These are phyloP conservation scores for Macrobrachium rosenbergii DNA, from an alignment of 1,140 invertebrate genomes.

Conservation along the genomic window DNA sequence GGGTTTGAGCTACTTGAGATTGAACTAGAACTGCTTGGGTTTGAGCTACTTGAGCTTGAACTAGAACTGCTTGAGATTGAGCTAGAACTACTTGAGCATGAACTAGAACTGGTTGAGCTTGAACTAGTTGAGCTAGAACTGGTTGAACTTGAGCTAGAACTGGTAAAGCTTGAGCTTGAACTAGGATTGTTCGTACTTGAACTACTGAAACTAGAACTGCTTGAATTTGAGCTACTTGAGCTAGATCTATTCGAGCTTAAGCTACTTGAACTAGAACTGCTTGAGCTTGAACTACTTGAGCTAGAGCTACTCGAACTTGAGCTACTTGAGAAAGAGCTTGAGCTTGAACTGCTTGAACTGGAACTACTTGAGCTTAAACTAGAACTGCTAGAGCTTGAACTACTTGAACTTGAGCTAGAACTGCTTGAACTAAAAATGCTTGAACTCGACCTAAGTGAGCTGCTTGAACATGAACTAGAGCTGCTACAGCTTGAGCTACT, in stretches of 20 bases:
- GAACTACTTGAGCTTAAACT: conserved; percentile 18
- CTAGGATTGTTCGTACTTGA: conserved; percentile 7
- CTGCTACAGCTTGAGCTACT: conserved; percentile 1
- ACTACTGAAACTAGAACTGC: neutral
- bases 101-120: neutral
- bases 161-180: conserved; percentile 3
- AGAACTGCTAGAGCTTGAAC: neutral
- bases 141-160: neutral
- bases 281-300: conserved; percentile 5
- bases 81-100: neutral
- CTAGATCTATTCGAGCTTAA: conserved; percentile 12
- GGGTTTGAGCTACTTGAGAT: neutral
- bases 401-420: neutral
- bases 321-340: too few relatives aligned
- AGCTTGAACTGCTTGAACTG: conserved; percentile 20
- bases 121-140: neutral
- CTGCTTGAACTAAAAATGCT: neutral
- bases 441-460: neutral
- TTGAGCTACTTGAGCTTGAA: neutral
- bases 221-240: neutral
- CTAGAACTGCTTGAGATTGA: neutral
- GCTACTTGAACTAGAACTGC: conserved; percentile 4
- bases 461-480: neutral
- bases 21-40: neutral
- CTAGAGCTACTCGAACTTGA: neutral